Conservation (phyloP, 1,140 invertebrate species). For the Acyrthosiphon pisum region DNA sequence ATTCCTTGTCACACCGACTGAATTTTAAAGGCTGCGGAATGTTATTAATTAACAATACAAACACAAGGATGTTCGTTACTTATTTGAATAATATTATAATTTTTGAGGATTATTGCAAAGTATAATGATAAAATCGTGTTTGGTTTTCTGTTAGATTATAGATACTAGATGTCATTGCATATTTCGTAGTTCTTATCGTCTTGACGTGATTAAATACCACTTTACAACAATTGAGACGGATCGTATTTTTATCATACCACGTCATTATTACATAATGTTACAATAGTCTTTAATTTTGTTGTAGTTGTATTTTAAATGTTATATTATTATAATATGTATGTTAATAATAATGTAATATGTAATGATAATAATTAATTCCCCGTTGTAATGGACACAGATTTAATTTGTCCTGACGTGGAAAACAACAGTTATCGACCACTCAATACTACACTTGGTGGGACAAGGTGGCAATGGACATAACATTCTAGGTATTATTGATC, state of each 20-base stretch:
- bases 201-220: no score
- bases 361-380: no score
- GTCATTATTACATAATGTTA: neutral
- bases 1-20: neutral
- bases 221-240: neutral
- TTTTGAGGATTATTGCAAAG: neutral
- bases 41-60: no score
- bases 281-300: no score
- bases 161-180: neutral
- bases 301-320: neutral
- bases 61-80: neutral
- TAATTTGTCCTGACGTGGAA: neutral
- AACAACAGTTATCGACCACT: neutral
- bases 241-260: neutral
- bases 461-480: neutral
- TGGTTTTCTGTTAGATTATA: neutral
- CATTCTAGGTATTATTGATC: constrained; percentile 18
- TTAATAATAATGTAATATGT: no score
- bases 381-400: neutral
- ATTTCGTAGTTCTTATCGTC: neutral
- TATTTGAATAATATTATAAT: neutral
- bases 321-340: neutral
- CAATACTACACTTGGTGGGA: neutral
- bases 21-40: no score
- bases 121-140: neutral